A percentile compares a stretch with the other conserved stretches of the same genome.
Evolutionary conservation across 2,888 invertebrate genomes (phyloP).

Genomic region (Scrobipalpa costella): DNA sequence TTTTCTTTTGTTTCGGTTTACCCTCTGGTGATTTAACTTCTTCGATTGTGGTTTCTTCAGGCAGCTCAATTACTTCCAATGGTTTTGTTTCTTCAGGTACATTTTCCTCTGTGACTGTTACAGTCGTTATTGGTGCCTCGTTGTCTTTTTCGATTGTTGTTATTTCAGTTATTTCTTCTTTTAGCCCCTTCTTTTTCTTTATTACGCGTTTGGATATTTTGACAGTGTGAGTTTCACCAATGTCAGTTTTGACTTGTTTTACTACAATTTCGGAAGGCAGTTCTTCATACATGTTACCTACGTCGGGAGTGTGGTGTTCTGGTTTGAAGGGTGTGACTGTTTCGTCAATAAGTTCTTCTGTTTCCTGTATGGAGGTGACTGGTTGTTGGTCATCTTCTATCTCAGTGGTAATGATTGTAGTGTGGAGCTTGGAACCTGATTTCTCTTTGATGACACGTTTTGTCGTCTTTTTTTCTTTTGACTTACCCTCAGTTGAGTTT

Average conservation of each 20-base stretch:
- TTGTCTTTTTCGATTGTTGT: conserved; percentile 65
- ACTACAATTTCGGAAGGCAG: conserved; percentile 31
- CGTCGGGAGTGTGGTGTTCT: conserved; percentile 39
- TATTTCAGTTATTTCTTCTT: conserved; percentile 60
- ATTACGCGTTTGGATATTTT: conserved; percentile 43
- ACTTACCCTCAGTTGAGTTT: conserved; percentile 32
- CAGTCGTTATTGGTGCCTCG: conserved; percentile 35
- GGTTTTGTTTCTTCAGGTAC: conserved; percentile 26
- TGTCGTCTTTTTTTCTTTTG: conserved; percentile 32
- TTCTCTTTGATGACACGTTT: conserved; percentile 43
- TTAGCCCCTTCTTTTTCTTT: conserved; percentile 54
- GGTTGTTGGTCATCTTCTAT: conserved; percentile 45
- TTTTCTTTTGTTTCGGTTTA: conserved; percentile 48
- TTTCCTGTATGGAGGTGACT: conserved; percentile 45
- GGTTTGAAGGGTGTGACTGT: conserved; percentile 36
- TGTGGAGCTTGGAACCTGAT: conserved; percentile 41
- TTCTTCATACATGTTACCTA: conserved; percentile 51
- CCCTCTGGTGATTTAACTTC: conserved; percentile 47
- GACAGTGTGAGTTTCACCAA: conserved; percentile 49
- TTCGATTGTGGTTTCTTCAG: conserved; percentile 52
- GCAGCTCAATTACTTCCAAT: conserved; percentile 47
- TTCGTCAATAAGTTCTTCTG: conserved; percentile 48
- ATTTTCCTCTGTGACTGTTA: conserved; percentile 43
- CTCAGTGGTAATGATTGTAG: conserved; percentile 32
- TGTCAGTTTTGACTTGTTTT: conserved; percentile 43